Conservation (phyloP, 2,888 invertebrate species). For the Marronus borbonicus region DNA sequence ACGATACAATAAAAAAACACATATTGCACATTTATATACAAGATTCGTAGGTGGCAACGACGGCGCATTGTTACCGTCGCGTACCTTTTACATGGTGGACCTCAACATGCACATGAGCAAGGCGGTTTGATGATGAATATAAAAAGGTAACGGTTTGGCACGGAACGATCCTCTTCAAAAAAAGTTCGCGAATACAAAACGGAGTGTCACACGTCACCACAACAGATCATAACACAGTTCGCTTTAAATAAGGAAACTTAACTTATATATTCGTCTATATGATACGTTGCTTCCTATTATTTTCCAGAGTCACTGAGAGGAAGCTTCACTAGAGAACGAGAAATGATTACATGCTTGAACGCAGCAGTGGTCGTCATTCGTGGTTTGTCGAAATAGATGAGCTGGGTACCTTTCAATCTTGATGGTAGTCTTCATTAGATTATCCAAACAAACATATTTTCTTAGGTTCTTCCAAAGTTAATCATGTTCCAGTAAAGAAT, state of each 20-base stretch:
- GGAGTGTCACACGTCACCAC: slow-evolving; percentile 29
- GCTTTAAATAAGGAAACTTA: too few species aligned
- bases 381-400: slow-evolving; percentile 24
- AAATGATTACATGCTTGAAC: slow-evolving; percentile 11
- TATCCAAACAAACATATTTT: too few species aligned
- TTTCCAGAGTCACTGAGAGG: background rate
- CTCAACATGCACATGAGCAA: background rate
- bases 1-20: slow-evolving; percentile 46
- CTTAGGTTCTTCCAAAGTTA: background rate
- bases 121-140: background rate
- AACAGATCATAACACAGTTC: slow-evolving; percentile 44
- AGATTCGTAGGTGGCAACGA: background rate
- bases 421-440: slow-evolving; percentile 3
- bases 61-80: slow-evolving; percentile 3
- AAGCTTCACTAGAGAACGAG: slow-evolving; percentile 22
- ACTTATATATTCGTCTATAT: background rate
- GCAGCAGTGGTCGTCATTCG: slow-evolving; percentile 34
- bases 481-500: background rate
- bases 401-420: background rate
- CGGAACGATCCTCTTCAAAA: slow-evolving; percentile 29
- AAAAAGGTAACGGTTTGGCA: slow-evolving; percentile 9
- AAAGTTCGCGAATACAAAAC: slow-evolving; percentile 27
- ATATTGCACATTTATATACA: slow-evolving; percentile 46
- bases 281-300: background rate
- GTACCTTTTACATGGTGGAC: slow-evolving; percentile 3